Evolutionary conservation across 2,888 invertebrate species (phyloP), one percentile per base, ranked within the genome.

Genomic region (Leptothorax acervorum): DNA sequence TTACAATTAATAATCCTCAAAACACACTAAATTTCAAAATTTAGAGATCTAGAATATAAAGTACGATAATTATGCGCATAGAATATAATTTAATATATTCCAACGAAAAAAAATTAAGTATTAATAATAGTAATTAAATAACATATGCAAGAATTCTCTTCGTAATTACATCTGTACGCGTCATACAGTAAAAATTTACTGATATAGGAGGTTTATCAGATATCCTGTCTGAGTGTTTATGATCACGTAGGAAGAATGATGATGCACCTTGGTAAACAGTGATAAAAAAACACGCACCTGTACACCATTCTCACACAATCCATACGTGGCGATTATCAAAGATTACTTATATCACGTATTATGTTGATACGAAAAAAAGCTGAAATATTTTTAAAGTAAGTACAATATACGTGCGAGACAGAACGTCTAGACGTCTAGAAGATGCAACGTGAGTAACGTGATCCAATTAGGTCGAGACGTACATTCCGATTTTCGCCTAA

Each of bases 381-480:
- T 31, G 45, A 5, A 55, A 55, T 31, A 23, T 28, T 48, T 6
- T 28, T n/a, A 31, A 39, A 66, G 15, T 9, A 63, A 35, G 5
- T 31, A 23, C 31, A 53, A 48, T 23, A 23, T 23, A 23, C 12
- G 3, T 18, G 15, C 23, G 15, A 53, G 51, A n/a, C 45, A 23
- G 15, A 23, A 8, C 39, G 48, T 48, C 39, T 65, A 66, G 85
- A 79, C 39, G 48, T 48, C 39, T 65, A 66, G 85, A 79, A 88
- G 71, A 85, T 86, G 88, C 88, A 92, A 91, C 90, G 90, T 90
- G 93, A 92, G 88, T 88, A 92, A 91, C 90, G 90, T 90, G 93
- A 92, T 91, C 92, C 92, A 93, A 93, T 93, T 93, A 92, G 90
- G 91, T 91, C 90, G 89, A 89, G 83, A 81, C 87, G 86, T 82